Conservation (phyloP, 2,113 vertebrate species). For the Poeciliopsis prolifica region DNA sequence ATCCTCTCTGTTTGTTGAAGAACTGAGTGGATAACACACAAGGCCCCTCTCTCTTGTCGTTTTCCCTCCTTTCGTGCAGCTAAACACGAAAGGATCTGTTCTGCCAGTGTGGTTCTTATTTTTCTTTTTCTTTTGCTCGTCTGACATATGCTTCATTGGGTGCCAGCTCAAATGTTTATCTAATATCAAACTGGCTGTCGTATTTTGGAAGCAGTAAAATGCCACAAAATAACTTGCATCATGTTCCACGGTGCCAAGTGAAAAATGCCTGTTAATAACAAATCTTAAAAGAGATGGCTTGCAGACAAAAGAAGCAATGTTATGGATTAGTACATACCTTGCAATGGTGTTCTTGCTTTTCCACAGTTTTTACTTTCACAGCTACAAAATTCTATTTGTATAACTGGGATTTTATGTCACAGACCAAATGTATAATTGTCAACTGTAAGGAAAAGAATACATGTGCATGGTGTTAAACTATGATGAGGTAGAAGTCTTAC, state of each 20-base stretch:
- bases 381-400: background rate
- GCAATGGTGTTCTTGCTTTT: conserved; percentile 18
- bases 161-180: conserved; percentile 90
- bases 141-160: conserved; percentile 79
- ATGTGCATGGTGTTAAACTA: background rate
- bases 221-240: conserved; percentile 64
- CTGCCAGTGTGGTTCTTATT: conserved; percentile 62
- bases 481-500: background rate
- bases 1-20: conserved; percentile 90
- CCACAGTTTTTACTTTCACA: background rate
- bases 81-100: conserved; percentile 79
- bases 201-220: conserved; percentile 69
- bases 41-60: conserved; percentile 66
- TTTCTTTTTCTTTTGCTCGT: conserved; percentile 65
- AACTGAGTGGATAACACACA: conserved; percentile 84
- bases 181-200: conserved; percentile 79
- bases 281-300: conserved; percentile 49
- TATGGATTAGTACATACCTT: conserved; percentile 39
- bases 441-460: conserved; percentile 13
- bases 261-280: conserved; percentile 64
- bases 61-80: conserved; percentile 81
- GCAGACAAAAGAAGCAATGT: conserved; percentile 43
- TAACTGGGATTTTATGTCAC: background rate
- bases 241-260: conserved; percentile 52
- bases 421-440: background rate